Evolutionary conservation across 1,140 invertebrate genomes (phyloP).

Genomic region (Mactra quadrangularis): DNA sequence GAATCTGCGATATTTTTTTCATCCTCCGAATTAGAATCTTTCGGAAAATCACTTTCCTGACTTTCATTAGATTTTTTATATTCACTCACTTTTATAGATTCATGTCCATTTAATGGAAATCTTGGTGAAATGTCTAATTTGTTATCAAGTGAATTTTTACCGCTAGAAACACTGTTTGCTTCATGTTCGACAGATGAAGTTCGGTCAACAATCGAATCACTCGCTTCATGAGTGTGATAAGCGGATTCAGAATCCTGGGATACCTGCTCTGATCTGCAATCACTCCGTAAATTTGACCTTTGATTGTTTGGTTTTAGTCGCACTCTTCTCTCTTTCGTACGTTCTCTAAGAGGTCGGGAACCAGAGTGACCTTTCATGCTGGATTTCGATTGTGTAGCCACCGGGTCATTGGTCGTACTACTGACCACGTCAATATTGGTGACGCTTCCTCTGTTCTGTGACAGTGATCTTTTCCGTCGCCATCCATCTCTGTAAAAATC

Average conservation of each 20-base stretch:
- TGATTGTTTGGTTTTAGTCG: constrained; percentile 37
- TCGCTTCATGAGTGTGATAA: constrained; percentile 60
- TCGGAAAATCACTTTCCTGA: constrained; percentile 59
- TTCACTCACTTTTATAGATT: constrained; percentile 2
- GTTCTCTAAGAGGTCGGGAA: constrained; percentile 36
- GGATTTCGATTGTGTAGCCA: constrained; percentile 37
- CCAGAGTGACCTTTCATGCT: constrained; percentile 54
- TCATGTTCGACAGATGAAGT: constrained; percentile 44
- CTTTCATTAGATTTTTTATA: constrained; percentile 40
- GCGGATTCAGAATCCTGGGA: constrained; percentile 63
- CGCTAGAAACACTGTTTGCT: constrained; percentile 7
- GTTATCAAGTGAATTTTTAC: background rate
- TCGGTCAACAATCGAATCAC: constrained; percentile 51
- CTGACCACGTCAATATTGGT: constrained; percentile 9
- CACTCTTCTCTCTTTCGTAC: constrained; percentile 47
- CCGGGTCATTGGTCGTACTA: background rate
- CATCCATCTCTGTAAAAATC: constrained; percentile 45
- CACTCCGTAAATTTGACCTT: background rate
- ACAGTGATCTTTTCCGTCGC: constrained; percentile 59
- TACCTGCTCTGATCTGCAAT: constrained; percentile 28
- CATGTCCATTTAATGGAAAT: background rate
- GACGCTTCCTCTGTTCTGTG: constrained; percentile 48
- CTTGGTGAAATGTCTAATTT: constrained; percentile 34
- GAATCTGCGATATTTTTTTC: constrained; percentile 21
- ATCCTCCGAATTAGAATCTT: constrained; percentile 52